Base-by-base conservation (phyloP, 2,113 vertebrate genomes). In the Mesitornis unicolor region DNA sequence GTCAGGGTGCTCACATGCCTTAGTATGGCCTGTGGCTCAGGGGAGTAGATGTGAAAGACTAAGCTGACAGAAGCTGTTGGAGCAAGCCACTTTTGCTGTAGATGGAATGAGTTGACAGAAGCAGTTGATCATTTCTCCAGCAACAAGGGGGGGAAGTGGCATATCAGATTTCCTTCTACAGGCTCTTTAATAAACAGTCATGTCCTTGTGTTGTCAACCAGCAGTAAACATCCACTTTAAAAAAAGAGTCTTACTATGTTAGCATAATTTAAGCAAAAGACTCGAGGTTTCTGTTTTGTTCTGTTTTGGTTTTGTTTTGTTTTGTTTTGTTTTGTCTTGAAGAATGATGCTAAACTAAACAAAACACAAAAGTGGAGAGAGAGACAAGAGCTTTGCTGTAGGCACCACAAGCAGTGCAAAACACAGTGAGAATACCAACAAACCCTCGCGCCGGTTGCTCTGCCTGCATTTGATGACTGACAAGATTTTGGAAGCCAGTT, bases 211-310 rank as follows among this genome's bases (percentile, higher is more conserved):
- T 75, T 92, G 53, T 64, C 81, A 95, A 56, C 20, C 38, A 83
- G 42, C 17, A 48, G 38, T 36, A 80, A 65, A 82, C 56, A 64
- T 56, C 51, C 8, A 42, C 17, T 65, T 93, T 82, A 26, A 51
- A 45, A 79, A 54, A 96, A 89, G 22, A 78, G 53, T 33, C 45
- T 67, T 84, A 65, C 68, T 89, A 51, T 65, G 47, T 45, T 89
- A 91, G 91, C 97, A 87, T 84, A 67, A 97, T 70, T 86, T 85
- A 94, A 89, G 36, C 42, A 91, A 71, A 90, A 6, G 33, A 93
- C 47, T 63, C 3, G 3, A 94, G 25, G 40, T 78, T 40, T 80
- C 54, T 50, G 13, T 24, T 67, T 60, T 64, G 36, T 15, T 82
- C 61, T 16, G 45, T 45, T 45, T 45, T 45, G 45, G 45, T 45